These are phyloP conservation scores for Micrastur ruficollis DNA, from an alignment of 2,797 vertebrate species.

Conservation along the genomic window DNA sequence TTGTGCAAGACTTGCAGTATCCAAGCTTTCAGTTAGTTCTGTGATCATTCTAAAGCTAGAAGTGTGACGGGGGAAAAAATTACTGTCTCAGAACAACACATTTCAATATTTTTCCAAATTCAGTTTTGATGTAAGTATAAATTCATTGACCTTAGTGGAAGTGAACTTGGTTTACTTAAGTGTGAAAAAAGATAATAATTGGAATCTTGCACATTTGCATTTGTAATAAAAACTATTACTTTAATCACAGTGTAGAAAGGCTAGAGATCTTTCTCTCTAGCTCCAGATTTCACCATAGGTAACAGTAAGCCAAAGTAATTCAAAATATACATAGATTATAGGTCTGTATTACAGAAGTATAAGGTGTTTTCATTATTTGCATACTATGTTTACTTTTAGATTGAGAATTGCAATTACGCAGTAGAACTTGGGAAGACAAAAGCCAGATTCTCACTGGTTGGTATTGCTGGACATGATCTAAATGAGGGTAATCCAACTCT, in stretches of 20 bases:
- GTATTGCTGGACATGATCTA: conserved; percentile 91
- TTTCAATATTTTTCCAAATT: not conserved
- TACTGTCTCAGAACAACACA: not conserved
- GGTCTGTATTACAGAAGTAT: not conserved
- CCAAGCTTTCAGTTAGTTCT: not conserved
- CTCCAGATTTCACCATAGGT: not conserved
- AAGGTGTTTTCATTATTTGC: not conserved
- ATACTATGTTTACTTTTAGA: conserved; percentile 70
- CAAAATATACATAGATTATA: not conserved
- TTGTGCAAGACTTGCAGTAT: not conserved
- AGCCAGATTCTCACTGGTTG: conserved; percentile 93
- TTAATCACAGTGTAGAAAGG: not conserved
- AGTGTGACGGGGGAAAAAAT: not conserved
- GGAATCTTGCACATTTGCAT: not conserved
- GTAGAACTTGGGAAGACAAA: conserved; percentile 86
- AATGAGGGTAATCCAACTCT: conserved; percentile 88
- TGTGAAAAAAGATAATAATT: not conserved
- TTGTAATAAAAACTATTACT: not conserved
- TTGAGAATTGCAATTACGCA: conserved; percentile 99
- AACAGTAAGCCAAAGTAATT: not conserved
- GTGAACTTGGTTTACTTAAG: not conserved
- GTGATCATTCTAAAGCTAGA: not conserved
- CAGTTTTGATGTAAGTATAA: not conserved
- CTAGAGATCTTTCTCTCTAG: not conserved
- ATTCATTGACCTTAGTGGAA: not conserved